phyloP scores from a whole-genome alignment of 2,113 vertebrate genomes.

The Callorhinus ursinus region DNA sequence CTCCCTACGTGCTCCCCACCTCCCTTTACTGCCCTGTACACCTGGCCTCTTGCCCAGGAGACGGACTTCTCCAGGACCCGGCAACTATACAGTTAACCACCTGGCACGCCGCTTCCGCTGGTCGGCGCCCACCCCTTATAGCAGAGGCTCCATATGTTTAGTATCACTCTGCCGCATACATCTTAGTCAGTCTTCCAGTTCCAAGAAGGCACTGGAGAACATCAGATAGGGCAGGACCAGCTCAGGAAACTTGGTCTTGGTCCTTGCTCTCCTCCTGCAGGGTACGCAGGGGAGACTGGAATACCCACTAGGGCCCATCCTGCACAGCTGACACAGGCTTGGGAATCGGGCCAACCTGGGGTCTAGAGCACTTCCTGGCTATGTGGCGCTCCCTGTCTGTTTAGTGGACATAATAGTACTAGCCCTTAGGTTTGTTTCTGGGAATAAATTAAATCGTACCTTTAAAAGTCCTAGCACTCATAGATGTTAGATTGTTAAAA shows the following conservation, averaged over 20 bases:
- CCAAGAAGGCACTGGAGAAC: background rate
- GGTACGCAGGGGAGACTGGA: background rate
- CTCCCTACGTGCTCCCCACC: fast-evolving
- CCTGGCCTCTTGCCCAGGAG: background rate
- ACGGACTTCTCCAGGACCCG: background rate
- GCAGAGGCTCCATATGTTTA: background rate
- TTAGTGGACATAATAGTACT: background rate
- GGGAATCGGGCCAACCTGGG: background rate
- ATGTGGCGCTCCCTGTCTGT: background rate
- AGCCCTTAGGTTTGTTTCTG: background rate
- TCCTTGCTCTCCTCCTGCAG: background rate
- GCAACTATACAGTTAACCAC: background rate
- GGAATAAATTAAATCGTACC: background rate
- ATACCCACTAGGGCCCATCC: background rate
- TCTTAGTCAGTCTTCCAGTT: background rate
- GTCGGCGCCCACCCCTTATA: background rate
- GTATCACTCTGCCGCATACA: background rate
- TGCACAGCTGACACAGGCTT: background rate
- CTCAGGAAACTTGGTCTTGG: background rate
- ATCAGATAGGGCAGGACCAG: background rate
- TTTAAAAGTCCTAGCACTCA: background rate
- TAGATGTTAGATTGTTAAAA: background rate
- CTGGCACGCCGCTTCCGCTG: background rate
- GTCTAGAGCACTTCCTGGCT: background rate
- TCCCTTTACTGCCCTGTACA: background rate